A percentile compares a stretch with the other conserved stretches of the same genome.
phyloP scores from a whole-genome alignment of 35 echinoderm and acorn worm species.

The Diadema setosum region DNA sequence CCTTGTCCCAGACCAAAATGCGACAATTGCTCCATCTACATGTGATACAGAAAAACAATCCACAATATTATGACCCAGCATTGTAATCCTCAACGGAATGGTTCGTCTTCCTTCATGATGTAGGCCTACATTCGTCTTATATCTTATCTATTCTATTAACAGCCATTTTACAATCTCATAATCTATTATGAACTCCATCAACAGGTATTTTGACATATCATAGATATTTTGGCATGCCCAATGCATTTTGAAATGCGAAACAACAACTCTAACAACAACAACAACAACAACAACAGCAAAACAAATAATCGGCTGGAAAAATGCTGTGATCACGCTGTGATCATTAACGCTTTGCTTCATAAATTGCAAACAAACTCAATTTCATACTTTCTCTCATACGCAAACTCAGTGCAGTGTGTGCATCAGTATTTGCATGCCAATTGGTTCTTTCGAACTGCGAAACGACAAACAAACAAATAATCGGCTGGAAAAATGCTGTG shows the following conservation, averaged over 20 bases:
- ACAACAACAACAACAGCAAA: no score
- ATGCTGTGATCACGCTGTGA: no score
- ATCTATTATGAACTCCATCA: no score
- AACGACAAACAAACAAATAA: not conserved
- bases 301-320: no score
- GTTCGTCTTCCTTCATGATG: not conserved
- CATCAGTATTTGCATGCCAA: not conserved
- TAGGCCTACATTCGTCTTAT: not conserved
- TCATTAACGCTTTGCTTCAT: no score
- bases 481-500: no score
- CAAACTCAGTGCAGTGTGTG: not conserved
- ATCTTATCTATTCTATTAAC: no score
- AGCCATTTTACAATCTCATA: no score
- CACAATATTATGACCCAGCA: no score
- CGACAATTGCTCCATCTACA: not conserved
- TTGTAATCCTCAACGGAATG: not conserved
- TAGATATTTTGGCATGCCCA: not conserved
- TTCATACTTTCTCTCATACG: not conserved
- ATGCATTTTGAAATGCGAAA: not conserved
- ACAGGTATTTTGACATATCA: no score
- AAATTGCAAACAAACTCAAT: not conserved
- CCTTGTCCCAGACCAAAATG: not conserved
- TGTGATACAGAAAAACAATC: no score
- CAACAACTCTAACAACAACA: no score
- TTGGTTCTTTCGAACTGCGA: not conserved